Base-by-base conservation (phyloP, 2,888 invertebrate genomes). In the Zhuqinia jingwanae region DNA sequence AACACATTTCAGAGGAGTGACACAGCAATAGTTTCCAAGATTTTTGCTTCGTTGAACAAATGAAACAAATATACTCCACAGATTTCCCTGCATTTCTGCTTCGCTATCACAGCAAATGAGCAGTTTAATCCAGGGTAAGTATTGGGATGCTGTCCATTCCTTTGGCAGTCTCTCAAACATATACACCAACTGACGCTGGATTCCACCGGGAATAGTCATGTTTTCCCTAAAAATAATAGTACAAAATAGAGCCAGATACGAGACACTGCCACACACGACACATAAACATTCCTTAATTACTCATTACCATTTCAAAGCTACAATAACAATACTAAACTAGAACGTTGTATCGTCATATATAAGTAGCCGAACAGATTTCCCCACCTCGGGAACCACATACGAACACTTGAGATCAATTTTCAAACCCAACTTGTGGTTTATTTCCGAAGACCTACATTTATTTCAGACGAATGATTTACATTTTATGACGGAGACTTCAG, bases 101-200 rank as follows among this genome's bases (percentile, higher is more conserved):
- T 76, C 83, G 47, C 76, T 22, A 42, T 42, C 50, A 58, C 87
- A 87, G 77, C 68, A 78, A 20, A 58, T 30, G n/a, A 88, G 85
- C 11, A 88, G 79, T 58, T 85, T 81, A 68, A 81, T 77, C 88
- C 88, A 88, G 22, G 63, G 58, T 15, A 85, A 27, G 25, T 27
- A 73, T 22, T 88, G 76, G 11, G 60, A 15, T 63, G 85, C 42
- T 42, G 77, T 81, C 88, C 79, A 80, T 42, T 81, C 53, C 27
- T 58, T 50, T 25, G 88, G 88, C 60, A 88, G 65, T 25, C 45
- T 88, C 65, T 81, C 68, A 80, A 85, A 80, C 20, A 88, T 36
- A 53, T 65, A 75, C 42, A 88, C 60, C 17, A 88, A 50, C 73
- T 88, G 88, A 25, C 22, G 42, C 42, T 82, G 78, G 27, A 88